These are phyloP conservation scores for Nycticryphes semicollaris DNA, from an alignment of 2,113 vertebrate genomes.

Conservation along the genomic window DNA sequence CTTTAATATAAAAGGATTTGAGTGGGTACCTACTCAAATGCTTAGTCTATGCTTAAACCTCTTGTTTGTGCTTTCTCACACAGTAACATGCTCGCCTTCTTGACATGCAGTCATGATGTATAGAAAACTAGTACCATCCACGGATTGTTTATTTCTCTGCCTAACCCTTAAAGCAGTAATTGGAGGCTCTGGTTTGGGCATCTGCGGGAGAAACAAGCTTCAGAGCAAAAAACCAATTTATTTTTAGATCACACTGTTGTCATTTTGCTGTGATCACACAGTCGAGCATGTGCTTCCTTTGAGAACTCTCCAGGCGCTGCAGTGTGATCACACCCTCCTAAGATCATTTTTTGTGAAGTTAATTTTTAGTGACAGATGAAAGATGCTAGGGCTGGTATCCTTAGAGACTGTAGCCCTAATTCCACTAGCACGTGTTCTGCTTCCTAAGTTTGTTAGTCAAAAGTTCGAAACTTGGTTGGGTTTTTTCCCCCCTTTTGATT, in stretches of 20 bases:
- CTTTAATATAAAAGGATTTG: not conserved
- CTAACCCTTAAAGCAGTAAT: not conserved
- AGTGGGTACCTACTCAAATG: not conserved
- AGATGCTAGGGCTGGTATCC: conserved; percentile 5
- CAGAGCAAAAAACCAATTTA: conserved; percentile 32
- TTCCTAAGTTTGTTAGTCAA: not conserved
- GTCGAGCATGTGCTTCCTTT: conserved; percentile 21
- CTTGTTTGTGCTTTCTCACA: not conserved
- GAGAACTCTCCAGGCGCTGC: conserved; percentile 50
- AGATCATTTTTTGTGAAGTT: conserved; percentile 27
- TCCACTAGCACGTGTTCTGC: not conserved
- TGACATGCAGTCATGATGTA: not conserved
- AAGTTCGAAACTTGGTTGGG: not conserved
- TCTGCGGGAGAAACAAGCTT: conserved; percentile 12
- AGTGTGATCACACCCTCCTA: conserved; percentile 15
- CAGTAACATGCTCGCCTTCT: not conserved
- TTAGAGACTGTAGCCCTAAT: not conserved
- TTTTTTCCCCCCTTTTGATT: not conserved
- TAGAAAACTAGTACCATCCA: not conserved
- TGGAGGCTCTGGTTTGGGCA: not conserved
- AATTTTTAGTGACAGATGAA: conserved; percentile 59
- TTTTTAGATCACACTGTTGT: conserved; percentile 40
- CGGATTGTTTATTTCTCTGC: conserved; percentile 6
- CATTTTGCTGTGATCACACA: conserved; percentile 48
- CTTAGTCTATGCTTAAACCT: not conserved